These are phyloP conservation scores for Catonia carolina DNA, from an alignment of 2,888 invertebrate species.

Conservation along the genomic window DNA sequence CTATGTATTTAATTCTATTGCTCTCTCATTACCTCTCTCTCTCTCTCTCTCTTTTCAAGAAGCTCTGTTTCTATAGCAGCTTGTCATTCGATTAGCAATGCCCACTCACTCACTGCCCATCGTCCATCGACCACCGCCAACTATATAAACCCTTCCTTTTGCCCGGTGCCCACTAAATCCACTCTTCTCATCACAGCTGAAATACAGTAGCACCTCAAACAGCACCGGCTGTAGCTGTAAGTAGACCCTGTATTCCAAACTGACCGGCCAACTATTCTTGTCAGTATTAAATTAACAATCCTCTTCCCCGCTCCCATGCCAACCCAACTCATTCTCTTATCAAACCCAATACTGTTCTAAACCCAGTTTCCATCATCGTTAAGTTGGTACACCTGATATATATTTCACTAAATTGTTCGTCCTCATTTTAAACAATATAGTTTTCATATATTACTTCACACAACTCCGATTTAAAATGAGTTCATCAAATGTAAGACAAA, in stretches of 20 bases:
- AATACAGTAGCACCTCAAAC: too few relatives aligned
- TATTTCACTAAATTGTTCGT: too few relatives aligned
- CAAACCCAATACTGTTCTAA: too few relatives aligned
- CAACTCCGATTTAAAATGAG: too few relatives aligned
- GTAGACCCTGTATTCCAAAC: background rate
- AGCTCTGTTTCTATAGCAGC: slow-evolving; percentile 14
- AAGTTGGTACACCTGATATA: too few relatives aligned
- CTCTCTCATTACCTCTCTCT: slow-evolving; percentile 15
- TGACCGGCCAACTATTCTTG: background rate
- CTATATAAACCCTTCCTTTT: background rate
- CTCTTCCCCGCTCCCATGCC: background rate
- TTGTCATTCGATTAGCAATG: slow-evolving; percentile 10
- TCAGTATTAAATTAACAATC: background rate
- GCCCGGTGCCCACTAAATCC: slow-evolving; percentile 10
- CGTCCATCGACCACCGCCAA: slow-evolving; percentile 1
- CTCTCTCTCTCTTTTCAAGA: slow-evolving; percentile 9
- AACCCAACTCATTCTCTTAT: background rate
- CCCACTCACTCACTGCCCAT: background rate
- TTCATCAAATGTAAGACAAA: too few relatives aligned
- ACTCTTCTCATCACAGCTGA: background rate
- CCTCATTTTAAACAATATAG: too few relatives aligned
- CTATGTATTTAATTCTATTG: background rate
- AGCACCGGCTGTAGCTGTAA: background rate
- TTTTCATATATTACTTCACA: too few relatives aligned
- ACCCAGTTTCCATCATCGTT: too few relatives aligned